These are phyloP conservation scores for Polyommatus icarus DNA, from an alignment of 2,888 invertebrate genomes.

Conservation along the genomic window DNA sequence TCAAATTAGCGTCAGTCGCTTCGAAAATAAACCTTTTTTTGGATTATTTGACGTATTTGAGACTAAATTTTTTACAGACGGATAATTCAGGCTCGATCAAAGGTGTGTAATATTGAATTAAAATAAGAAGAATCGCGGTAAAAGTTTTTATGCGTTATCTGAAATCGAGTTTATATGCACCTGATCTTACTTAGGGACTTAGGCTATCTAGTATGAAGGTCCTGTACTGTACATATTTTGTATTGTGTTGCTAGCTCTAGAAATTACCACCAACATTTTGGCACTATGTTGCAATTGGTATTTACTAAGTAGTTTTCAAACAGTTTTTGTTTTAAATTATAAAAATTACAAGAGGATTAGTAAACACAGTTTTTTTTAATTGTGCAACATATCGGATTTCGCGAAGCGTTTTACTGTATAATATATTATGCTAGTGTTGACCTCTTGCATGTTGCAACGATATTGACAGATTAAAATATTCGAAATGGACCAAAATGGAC, in stretches of 20 bases:
- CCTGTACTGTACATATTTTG: neutral
- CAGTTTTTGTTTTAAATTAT: neutral
- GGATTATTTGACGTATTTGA: neutral
- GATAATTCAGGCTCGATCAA: too few relatives aligned
- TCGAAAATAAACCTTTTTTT: too few relatives aligned
- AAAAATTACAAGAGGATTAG: too few relatives aligned
- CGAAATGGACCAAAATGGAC: too few relatives aligned
- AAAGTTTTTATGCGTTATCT: neutral
- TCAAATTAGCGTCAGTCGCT: too few relatives aligned
- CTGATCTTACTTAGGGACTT: neutral
- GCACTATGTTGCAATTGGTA: neutral
- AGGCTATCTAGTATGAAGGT: neutral
- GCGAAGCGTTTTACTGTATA: too few relatives aligned
- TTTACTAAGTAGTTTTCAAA: neutral
- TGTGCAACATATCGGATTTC: too few relatives aligned
- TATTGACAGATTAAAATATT: too few relatives aligned
- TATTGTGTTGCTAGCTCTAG: neutral
- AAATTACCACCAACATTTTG: neutral
- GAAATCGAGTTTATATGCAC: neutral
- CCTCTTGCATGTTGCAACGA: too few relatives aligned
- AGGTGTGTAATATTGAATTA: neutral
- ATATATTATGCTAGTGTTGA: too few relatives aligned
- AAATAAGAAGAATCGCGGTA: neutral
- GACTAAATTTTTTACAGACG: neutral
- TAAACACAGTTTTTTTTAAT: too few relatives aligned